Evolutionary conservation across 53 echinoderm and acorn worm species (phyloP).

Genomic region (Mesocentrotus franciscanus): DNA sequence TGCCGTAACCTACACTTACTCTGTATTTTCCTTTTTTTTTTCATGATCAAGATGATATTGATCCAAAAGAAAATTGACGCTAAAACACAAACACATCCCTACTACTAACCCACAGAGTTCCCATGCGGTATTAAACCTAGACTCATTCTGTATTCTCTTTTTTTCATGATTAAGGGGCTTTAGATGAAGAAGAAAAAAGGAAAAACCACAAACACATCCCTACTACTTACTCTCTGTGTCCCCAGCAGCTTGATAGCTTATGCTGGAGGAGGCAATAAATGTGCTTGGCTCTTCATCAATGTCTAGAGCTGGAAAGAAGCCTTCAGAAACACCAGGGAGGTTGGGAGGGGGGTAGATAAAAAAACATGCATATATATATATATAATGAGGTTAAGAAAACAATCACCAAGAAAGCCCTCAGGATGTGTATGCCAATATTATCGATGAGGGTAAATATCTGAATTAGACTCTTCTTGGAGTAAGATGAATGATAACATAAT

Average conservation of each 20-base stretch:
- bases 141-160: too few species aligned
- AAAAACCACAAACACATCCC: too few species aligned
- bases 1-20: too few species aligned
- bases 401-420: neutral
- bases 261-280: neutral
- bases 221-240: conserved; percentile 11
- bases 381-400: neutral
- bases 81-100: too few species aligned
- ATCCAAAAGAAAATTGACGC: too few species aligned
- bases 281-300: neutral
- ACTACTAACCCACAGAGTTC: neutral
- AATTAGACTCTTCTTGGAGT: too few species aligned
- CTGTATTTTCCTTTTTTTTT: too few species aligned
- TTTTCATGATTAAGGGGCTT: too few species aligned
- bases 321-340: neutral
- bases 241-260: neutral
- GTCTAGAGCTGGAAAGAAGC: conserved; percentile 28
- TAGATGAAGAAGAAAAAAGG: too few species aligned
- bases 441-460: neutral
- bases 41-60: too few species aligned
- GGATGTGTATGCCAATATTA: neutral
- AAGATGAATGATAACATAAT: too few species aligned
- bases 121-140: too few species aligned
- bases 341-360: neutral
- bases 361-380: neutral